phyloP scores from a whole-genome alignment of 2,113 vertebrate species.

The Garra rufa region DNA sequence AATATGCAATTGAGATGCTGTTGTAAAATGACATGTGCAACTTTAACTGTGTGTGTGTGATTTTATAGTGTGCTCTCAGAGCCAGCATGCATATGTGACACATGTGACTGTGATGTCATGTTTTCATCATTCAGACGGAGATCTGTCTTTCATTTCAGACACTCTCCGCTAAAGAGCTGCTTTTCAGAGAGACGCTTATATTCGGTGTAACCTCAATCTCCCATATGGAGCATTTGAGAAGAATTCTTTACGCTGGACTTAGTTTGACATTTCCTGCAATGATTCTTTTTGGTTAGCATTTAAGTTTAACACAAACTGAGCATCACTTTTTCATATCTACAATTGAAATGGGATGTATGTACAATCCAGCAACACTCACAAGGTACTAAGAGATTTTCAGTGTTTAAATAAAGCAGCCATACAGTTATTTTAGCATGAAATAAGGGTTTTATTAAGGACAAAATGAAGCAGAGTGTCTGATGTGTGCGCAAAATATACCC shows the following conservation, averaged over 20 bases:
- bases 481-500: not conserved
- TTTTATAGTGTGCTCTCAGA: constrained; percentile 51
- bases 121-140: constrained; percentile 45
- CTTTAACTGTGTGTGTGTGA: constrained; percentile 4
- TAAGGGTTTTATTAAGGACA: not conserved
- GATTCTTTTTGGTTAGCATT: not conserved
- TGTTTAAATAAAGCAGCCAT: not conserved
- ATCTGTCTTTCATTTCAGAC: constrained; percentile 55
- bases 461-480: not conserved
- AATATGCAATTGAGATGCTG: not conserved
- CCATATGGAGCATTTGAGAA: not conserved
- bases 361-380: not conserved
- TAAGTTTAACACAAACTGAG: not conserved
- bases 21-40: not conserved
- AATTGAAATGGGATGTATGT: not conserved
- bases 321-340: not conserved
- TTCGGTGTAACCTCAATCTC: not conserved
- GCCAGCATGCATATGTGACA: constrained; percentile 48
- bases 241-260: not conserved
- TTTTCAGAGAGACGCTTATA: constrained; percentile 1
- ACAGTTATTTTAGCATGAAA: not conserved
- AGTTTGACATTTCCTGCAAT: not conserved
- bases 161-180: constrained; percentile 28
- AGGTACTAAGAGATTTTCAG: not conserved
- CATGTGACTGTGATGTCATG: constrained; percentile 57